Conservation (phyloP, 2,888 invertebrate species). For the Notodonta dromedarius region DNA sequence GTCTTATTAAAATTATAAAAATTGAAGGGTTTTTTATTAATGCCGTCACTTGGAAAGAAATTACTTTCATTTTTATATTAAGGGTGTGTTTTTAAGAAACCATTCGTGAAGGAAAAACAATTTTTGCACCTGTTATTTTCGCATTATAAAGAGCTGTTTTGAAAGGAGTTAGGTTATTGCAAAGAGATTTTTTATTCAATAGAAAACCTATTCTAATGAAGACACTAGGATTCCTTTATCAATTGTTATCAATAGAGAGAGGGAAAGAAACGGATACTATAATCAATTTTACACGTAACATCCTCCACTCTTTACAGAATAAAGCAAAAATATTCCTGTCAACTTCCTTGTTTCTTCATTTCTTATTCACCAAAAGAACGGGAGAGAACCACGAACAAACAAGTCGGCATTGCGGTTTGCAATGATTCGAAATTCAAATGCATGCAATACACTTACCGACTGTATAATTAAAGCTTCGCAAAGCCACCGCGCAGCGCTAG, state of each 20-base stretch:
- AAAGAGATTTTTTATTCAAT: background rate
- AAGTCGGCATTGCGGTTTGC: slow-evolving; percentile 11
- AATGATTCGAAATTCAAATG: slow-evolving; percentile 25
- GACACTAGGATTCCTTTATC: too few relatives aligned
- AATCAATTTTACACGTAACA: too few relatives aligned
- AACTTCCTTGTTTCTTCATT: too few relatives aligned
- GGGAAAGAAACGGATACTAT: too few relatives aligned
- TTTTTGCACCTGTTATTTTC: slow-evolving; percentile 34
- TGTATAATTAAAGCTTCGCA: slow-evolving; percentile 36
- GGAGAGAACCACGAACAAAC: background rate
- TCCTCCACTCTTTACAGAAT: too few relatives aligned
- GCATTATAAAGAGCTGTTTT: slow-evolving; percentile 17
- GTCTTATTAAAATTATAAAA: slow-evolving; percentile 60
- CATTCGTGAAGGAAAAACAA: slow-evolving; percentile 21
- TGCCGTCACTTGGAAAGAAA: slow-evolving; percentile 47
- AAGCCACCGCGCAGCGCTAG: slow-evolving; percentile 27
- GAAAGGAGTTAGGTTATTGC: background rate
- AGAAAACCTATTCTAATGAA: background rate
- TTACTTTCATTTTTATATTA: slow-evolving; percentile 46
- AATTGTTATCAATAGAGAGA: too few relatives aligned
- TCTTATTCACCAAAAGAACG: background rate
- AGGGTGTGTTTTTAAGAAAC: slow-evolving; percentile 27
- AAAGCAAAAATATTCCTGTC: too few relatives aligned
- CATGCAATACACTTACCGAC: slow-evolving; percentile 25
- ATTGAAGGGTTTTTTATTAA: slow-evolving; percentile 54